Percentiles rank a stretch among this genome's conserved stretches.
These are phyloP conservation scores for Leucozona laternaria DNA, from an alignment of 2,888 invertebrate genomes.

Conservation along the genomic window DNA sequence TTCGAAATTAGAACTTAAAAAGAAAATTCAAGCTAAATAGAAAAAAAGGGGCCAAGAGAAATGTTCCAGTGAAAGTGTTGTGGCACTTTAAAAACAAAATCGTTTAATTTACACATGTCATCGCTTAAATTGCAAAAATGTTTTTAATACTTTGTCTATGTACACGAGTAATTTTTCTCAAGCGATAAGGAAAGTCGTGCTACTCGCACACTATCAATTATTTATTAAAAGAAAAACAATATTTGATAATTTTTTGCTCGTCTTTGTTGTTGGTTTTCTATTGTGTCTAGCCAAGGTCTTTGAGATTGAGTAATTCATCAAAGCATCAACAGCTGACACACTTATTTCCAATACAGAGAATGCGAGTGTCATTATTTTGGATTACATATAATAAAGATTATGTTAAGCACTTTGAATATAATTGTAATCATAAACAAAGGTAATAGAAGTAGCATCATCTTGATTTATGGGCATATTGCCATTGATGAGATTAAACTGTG, in stretches of 20 bases:
- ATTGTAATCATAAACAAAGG: slow-evolving; percentile 23
- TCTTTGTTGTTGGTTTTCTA: slow-evolving; percentile 23
- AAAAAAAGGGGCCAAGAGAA: background rate
- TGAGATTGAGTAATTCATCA: slow-evolving; percentile 47
- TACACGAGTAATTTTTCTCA: slow-evolving; percentile 22
- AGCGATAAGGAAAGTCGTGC: slow-evolving; percentile 49
- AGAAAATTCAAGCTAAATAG: background rate
- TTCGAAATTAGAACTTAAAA: background rate
- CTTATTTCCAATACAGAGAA: slow-evolving; percentile 57
- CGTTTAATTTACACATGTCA: background rate
- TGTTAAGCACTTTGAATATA: background rate
- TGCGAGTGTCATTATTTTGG: slow-evolving; percentile 48
- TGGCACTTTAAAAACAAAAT: background rate
- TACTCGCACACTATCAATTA: slow-evolving; percentile 28
- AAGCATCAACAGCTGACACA: slow-evolving; percentile 54
- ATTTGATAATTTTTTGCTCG: slow-evolving; percentile 19
- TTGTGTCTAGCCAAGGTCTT: slow-evolving; percentile 51
- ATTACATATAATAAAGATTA: slow-evolving; percentile 14
- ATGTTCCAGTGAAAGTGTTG: background rate
- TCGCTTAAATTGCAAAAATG: background rate
- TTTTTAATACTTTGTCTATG: slow-evolving; percentile 24
- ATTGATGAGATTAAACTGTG: background rate
- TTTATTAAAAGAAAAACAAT: background rate
- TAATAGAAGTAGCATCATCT: background rate
- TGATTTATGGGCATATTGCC: slow-evolving; percentile 6